Base-by-base conservation (phyloP, 1,140 invertebrate species). In the Eufriesea mexicana region DNA sequence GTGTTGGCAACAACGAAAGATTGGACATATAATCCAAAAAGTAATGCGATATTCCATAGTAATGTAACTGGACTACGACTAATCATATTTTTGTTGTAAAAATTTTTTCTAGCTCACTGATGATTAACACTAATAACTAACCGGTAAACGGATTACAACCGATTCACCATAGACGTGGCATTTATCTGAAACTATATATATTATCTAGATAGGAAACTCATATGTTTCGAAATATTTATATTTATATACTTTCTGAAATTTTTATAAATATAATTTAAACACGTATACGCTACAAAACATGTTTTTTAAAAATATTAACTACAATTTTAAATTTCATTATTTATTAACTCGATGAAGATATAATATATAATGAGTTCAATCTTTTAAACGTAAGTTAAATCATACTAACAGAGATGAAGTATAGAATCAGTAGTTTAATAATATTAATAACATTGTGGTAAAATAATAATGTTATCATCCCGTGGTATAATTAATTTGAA, bases 161-260 rank as follows among this genome's bases (percentile, higher is more conserved):
- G 66, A 72, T 72, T 72, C 51, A 64, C 64, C 57, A 86, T 57
- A 83, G 78, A 89, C 89, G 89, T 90, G 89, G 89, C 89, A 81
- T 66, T 83, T 81, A 51, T 25, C 28, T 66, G 66, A 62, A 57
- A 51, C 25, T 47, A 83, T 35, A 35, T 35, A 2, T 49, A 57
- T 66, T 25, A 35, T 16, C 7, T 55, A 80, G 79, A 74, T 7
- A 51, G 23, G 47, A 54, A 54, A 80, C 78, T 54, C 20, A 9
- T 55, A 12, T 42, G 1, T n/a, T 16, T 28, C 14, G 23, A 54
- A 54, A 71, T 9, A 20, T 49, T 51, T 18, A 10, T 18, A 49
- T n/a, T 25, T 16, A n/a, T 70, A 25, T n/a, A 66, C 6, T 45
- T 66, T n/a, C 10, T 12, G 12, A 5, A 66, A 12, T 66, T n/a